A percentile compares a stretch with the other conserved stretches of the same genome.
phyloP scores from a whole-genome alignment of 92 coral and sea anemone species.

The Epizoanthus illoricatus region DNA sequence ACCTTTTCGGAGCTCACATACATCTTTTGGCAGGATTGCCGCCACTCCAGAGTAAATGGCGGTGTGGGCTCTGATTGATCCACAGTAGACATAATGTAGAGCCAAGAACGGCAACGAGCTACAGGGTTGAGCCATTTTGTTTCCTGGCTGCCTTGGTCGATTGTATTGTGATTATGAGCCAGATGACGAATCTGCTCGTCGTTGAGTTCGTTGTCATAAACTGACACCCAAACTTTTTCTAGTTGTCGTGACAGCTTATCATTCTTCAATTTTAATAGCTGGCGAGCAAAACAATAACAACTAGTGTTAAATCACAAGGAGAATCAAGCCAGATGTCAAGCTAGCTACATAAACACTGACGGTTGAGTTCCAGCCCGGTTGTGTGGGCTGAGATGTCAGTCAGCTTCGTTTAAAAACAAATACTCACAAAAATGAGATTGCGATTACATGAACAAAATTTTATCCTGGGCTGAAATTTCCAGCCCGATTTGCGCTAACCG shows the following conservation, averaged over 20 bases:
- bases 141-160: slow-evolving; percentile 27
- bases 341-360: too few relatives aligned
- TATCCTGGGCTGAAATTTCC: too few relatives aligned
- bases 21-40: slow-evolving; percentile 39
- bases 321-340: too few relatives aligned
- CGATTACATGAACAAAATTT: too few relatives aligned
- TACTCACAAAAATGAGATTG: too few relatives aligned
- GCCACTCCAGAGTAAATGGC: not conserved
- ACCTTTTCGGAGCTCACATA: slow-evolving; percentile 23
- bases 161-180: slow-evolving; percentile 14
- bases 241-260: not conserved
- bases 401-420: too few relatives aligned
- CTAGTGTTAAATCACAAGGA: too few relatives aligned
- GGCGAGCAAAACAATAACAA: not conserved
- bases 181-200: slow-evolving; percentile 45
- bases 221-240: slow-evolving; percentile 37
- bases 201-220: slow-evolving; percentile 36
- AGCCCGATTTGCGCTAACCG: too few relatives aligned
- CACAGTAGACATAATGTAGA: not conserved
- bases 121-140: slow-evolving; percentile 1
- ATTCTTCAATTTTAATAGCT: slow-evolving; percentile 15
- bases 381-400: too few relatives aligned
- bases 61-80: not conserved
- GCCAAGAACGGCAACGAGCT: not conserved
- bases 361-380: too few relatives aligned